Base-by-base conservation (phyloP, 2,797 vertebrate species). In the Gila robusta region DNA sequence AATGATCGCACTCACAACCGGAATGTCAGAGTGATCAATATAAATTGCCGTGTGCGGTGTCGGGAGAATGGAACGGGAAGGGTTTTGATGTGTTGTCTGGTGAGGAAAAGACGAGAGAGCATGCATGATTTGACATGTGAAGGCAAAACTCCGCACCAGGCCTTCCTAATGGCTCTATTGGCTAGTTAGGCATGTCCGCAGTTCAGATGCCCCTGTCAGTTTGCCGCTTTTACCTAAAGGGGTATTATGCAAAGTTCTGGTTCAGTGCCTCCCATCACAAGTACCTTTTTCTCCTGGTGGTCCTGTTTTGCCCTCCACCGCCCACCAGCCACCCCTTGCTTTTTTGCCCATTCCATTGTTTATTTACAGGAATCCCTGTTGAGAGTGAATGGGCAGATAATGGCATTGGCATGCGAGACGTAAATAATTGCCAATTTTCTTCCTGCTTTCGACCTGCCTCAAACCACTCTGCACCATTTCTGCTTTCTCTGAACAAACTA, bases 381-480 rank as follows among this genome's bases (percentile, higher is more conserved):
- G 64, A 91, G 83, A 81, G 86, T 52, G 91, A 76, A 86, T 82
- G 89, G 83, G 67, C 80, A 90, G 92, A 93, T 93, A 91, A 94
- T 91, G 92, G 90, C 86, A 88, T 88, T 91, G 91, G 87, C 87
- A 87, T 79, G 88, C 90, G 93, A 94, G 88, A 92, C 89, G 93
- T 93, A 92, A 94, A 93, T 92, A 94, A 94, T 93, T 86, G 88
- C 59, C 93, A 89, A 92, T 93, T 92, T 91, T 90, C 90, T 86
- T 86, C 85, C 70, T 37, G 52, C 67, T 86, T 83, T 86, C 83
- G 84, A 84, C 86, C 82, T 69, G 62, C 87, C 70, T 86, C 74
- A 83, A 88, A 90, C 88, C 66, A 85, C 84, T 87, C 87, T 85
- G 80, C 79, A 79, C 83, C 39, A 67, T 85, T 89, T 76, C 83